Conservation (phyloP, 37 sponge, comb jelly and placozoan genomes). For the Tethya wilhelma region DNA sequence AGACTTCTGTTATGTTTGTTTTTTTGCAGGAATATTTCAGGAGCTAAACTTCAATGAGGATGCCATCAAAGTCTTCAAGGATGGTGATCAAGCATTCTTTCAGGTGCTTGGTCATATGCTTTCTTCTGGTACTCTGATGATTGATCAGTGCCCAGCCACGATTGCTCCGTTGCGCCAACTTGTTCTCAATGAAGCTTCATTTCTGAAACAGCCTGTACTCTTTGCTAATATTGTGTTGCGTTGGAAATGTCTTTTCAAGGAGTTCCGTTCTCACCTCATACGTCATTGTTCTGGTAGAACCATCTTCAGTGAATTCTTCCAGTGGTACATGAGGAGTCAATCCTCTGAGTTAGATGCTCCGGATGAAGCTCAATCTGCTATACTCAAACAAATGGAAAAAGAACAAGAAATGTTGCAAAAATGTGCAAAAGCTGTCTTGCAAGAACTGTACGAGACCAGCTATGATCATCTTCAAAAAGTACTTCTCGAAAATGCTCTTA, state of each 20-base stretch:
- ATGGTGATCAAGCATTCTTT: constrained; percentile 34
- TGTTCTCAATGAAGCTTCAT: constrained; percentile 7
- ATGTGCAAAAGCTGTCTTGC: not conserved
- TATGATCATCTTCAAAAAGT: not conserved
- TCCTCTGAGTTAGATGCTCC: not conserved
- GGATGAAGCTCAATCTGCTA: constrained; percentile 1
- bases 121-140: not conserved
- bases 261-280: constrained; percentile 19
- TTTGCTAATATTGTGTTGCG: constrained; percentile 13
- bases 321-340: constrained; percentile 12
- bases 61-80: constrained; percentile 10
- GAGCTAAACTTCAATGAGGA: not conserved
- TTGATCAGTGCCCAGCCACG: constrained; percentile 42
- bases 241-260: constrained; percentile 37
- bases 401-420: not conserved
- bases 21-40: constrained; percentile 24
- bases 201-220: constrained; percentile 5
- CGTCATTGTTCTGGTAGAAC: not conserved
- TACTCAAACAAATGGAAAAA: constrained; percentile 15
- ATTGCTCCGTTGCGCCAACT: constrained; percentile 24
- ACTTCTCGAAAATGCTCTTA: not conserved
- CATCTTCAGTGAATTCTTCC: constrained; percentile 8
- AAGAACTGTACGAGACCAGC: not conserved
- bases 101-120: constrained; percentile 25
- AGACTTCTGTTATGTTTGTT: too few species aligned